Percentiles rank a stretch among this genome's conserved stretches.
phyloP scores from a whole-genome alignment of 2,113 vertebrate species.

The Eptesicus fuscus region DNA sequence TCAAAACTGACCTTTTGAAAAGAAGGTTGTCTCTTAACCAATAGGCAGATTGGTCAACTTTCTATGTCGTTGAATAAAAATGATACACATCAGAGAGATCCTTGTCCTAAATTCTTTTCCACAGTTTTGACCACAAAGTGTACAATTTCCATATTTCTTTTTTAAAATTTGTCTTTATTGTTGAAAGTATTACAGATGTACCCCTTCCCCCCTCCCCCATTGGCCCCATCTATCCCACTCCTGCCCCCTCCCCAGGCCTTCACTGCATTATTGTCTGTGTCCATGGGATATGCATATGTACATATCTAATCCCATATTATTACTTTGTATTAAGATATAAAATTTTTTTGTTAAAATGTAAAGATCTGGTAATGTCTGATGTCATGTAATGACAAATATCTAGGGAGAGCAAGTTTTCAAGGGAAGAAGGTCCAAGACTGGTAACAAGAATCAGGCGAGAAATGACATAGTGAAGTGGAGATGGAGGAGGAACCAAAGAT shows the following conservation, averaged over 20 bases:
- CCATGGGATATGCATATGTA: too few species aligned
- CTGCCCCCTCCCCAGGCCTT: too few species aligned
- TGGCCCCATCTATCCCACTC: too few species aligned
- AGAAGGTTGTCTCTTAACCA: background rate
- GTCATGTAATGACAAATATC: background rate
- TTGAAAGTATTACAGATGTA: too few species aligned
- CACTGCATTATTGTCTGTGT: too few species aligned
- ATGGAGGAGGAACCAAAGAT: background rate
- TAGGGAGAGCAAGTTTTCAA: background rate
- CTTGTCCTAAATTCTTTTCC: background rate
- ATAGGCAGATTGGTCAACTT: background rate
- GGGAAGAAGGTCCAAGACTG: background rate
- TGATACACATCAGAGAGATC: background rate
- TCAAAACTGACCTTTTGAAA: background rate
- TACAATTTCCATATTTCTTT: background rate
- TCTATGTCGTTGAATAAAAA: background rate
- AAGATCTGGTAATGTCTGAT: background rate
- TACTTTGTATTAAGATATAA: background rate
- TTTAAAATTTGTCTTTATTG: too few species aligned
- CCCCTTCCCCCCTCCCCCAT: too few species aligned
- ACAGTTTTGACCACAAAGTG: background rate
- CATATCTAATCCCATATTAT: background rate
- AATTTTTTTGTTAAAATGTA: background rate
- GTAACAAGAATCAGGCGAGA: background rate
- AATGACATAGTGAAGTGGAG: background rate